These are phyloP conservation scores for Sycophila texana DNA, from an alignment of 2,888 invertebrate genomes.

Conservation along the genomic window DNA sequence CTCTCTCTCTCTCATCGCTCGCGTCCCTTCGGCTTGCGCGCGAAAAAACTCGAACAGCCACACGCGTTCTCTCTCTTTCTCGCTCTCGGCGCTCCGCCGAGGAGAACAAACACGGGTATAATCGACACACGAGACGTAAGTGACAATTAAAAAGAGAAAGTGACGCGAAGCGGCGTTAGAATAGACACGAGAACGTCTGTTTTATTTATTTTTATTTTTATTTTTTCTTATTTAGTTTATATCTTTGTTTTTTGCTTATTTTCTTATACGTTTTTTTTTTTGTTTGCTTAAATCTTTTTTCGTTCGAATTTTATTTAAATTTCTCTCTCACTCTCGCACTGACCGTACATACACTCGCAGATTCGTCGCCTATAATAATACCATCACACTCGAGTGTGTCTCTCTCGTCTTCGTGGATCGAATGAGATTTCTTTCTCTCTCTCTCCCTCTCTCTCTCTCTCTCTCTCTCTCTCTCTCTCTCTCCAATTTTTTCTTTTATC, in stretches of 20 bases:
- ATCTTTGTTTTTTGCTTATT: conserved; percentile 14
- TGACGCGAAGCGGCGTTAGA: conserved; percentile 50
- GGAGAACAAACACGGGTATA: conserved; percentile 43
- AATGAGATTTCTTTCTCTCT: conserved; percentile 14
- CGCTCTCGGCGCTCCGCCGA: conserved; percentile 34
- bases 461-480: conserved; percentile 6
- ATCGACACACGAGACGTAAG: conserved; percentile 45
- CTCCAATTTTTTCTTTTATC: not conserved
- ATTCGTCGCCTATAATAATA: conserved; percentile 8
- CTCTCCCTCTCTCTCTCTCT: too few species aligned
- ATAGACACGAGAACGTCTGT: conserved; percentile 46
- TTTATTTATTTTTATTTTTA: conserved; percentile 19
- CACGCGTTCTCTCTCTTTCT: conserved; percentile 3
- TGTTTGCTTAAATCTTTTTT: not conserved
- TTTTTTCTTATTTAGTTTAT: conserved; percentile 19
- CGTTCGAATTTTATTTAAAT: conserved; percentile 13
- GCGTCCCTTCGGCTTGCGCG: not conserved
- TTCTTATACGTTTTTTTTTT: not conserved
- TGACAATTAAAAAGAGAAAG: conserved; percentile 55
- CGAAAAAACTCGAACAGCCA: too few species aligned
- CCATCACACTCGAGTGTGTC: not conserved
- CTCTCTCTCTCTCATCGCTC: conserved; percentile 28
- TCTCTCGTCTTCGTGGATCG: conserved; percentile 20
- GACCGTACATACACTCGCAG: conserved; percentile 3
- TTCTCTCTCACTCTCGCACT: not conserved